These are phyloP conservation scores for Hydractinia symbiolongicarpus DNA, from an alignment of 30 jellyfish, hydroid and myxozoan genomes.

Conservation along the genomic window DNA sequence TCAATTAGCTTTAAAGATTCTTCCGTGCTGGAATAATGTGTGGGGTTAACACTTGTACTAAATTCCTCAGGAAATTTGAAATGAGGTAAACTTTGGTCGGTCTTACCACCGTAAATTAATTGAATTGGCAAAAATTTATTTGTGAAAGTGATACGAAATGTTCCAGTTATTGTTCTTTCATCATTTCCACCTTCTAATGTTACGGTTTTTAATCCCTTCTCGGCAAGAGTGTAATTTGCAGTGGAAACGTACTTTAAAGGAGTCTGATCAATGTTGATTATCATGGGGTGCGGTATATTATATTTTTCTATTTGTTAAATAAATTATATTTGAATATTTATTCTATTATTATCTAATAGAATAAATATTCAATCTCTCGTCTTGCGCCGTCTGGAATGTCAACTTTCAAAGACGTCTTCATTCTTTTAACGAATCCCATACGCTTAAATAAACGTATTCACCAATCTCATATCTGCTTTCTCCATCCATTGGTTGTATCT, in stretches of 20 bases:
- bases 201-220: slow-evolving; percentile 18
- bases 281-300: slow-evolving; percentile 4
- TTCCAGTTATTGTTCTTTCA: slow-evolving; percentile 23
- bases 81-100: slow-evolving; percentile 20
- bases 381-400: too few species aligned
- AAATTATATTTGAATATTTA: too few species aligned
- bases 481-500: too few species aligned
- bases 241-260: slow-evolving; percentile 14
- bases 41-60: slow-evolving; percentile 28
- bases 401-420: too few species aligned
- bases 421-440: too few species aligned
- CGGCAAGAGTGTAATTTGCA: slow-evolving; percentile 25
- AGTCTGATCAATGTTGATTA: too few species aligned
- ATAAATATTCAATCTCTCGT: too few species aligned
- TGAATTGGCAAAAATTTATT: slow-evolving; percentile 21
- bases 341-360: too few species aligned
- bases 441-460: too few species aligned
- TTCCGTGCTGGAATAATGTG: slow-evolving; percentile 31
- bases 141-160: slow-evolving; percentile 10
- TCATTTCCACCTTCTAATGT: slow-evolving; percentile 24
- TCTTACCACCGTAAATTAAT: slow-evolving; percentile 28
- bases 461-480: too few species aligned
- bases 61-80: slow-evolving; percentile 31
- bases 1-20: slow-evolving; percentile 23
- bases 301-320: neutral